phyloP scores from a whole-genome alignment of 2,797 vertebrate genomes.

The Rhynchotus rufescens region DNA sequence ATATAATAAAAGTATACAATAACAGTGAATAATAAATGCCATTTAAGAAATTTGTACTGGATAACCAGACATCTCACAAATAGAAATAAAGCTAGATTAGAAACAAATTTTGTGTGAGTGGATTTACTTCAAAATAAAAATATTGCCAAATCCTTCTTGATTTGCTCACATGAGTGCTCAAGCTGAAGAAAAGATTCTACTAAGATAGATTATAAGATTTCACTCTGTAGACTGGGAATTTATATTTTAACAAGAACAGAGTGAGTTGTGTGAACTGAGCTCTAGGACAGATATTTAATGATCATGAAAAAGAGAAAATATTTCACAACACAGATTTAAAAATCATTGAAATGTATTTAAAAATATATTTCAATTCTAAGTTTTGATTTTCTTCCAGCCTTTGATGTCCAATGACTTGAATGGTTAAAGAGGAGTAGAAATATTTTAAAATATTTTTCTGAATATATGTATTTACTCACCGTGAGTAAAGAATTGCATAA shows the following conservation, averaged over 20 bases:
- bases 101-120: not conserved
- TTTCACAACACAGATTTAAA: not conserved
- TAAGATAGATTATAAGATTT: slow-evolving; percentile 2
- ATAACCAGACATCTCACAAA: not conserved
- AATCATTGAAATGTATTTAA: not conserved
- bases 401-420: not conserved
- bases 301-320: not conserved
- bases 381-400: not conserved
- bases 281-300: not conserved
- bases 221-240: not conserved
- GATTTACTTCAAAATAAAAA: slow-evolving; percentile 24
- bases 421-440: not conserved
- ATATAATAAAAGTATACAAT: not conserved
- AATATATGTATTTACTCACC: not conserved
- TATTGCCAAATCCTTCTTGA: not conserved
- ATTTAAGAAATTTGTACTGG: not conserved
- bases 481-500: not conserved
- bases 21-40: not conserved
- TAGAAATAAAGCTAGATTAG: slow-evolving; percentile 6
- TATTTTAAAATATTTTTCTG: not conserved
- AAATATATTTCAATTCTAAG: not conserved
- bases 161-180: not conserved
- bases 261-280: slow-evolving; percentile 10
- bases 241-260: slow-evolving; percentile 19
- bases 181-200: not conserved